Base-by-base conservation (phyloP, 2,113 vertebrate genomes). In the Acrocephalus arundinaceus region DNA sequence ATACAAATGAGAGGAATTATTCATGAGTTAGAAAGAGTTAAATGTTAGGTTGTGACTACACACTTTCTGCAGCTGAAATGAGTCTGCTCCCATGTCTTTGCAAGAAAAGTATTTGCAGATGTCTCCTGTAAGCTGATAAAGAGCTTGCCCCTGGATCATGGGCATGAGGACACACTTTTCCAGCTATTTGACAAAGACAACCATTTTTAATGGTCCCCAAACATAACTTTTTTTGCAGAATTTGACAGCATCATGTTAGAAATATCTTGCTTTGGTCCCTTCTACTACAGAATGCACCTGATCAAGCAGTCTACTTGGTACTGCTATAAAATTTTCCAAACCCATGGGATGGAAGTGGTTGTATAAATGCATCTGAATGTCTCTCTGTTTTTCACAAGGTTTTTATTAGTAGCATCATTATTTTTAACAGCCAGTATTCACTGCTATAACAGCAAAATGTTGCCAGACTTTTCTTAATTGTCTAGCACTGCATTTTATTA, bases 391-490 rank as follows among this genome's bases (percentile, higher is more conserved):
- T 86, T 84, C 57, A 62, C 28, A 45, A 48, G 59, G 30, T 18
- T 72, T 81, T 91, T 93, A 90, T 92, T 86, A 66, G 52, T 43
- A 74, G 23, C 39, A 52, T 63, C 55, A 31, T 92, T 89, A 81
- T 80, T 94, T 96, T 93, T 91, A 68, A 90, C 73, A 78, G 31
- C 55, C 27, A 48, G 39, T 31, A 75, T 84, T 95, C 55, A 30
- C 61, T 67, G 15, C 46, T 77, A 48, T 37, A 75, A 84, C 86
- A 92, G 76, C 52, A 89, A 72, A 90, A 84, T 83, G 30, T 59
- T 92, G 83, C 37, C 79, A 93, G 94, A 93, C 35, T 7, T 43
- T 86, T 90, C 41, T 87, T 92, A 94, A 93, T 89, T 78, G 65
- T 81, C 80, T 86, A 55, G 73, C 51, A 67, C 75, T 51, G 65